Evolutionary conservation across 2,113 vertebrate genomes (phyloP).

Genomic region (Dinomys branickii): DNA sequence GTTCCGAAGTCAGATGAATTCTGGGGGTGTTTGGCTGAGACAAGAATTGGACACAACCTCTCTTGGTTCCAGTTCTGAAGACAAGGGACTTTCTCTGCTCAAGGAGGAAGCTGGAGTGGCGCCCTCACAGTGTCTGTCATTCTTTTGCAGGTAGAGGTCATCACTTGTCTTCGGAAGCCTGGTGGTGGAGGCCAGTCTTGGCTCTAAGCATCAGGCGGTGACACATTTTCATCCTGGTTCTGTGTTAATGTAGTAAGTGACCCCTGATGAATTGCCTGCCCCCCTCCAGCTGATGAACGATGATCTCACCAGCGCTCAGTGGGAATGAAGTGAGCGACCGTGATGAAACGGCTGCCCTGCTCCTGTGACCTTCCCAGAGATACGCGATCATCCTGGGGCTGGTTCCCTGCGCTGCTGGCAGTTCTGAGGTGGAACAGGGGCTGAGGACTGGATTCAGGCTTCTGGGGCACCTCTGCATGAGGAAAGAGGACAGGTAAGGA

Average conservation of each 20-base stretch:
- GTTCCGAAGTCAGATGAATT: not conserved
- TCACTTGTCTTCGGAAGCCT: not conserved
- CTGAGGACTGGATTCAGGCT: not conserved
- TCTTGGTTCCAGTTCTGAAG: not conserved
- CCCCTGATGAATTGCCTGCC: not conserved
- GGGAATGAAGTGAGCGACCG: not conserved
- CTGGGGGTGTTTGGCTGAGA: no score
- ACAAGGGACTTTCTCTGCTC: not conserved
- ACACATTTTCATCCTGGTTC: not conserved
- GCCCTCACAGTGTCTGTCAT: not conserved
- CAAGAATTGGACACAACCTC: not conserved
- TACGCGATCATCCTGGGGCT: fast-evolving
- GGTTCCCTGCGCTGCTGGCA: not conserved
- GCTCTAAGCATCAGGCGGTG: not conserved
- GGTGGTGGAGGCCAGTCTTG: not conserved
- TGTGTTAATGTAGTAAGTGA: not conserved
- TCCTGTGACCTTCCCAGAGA: fast-evolving
- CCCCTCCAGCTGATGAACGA: not conserved
- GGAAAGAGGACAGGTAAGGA: not conserved
- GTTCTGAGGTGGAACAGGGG: not conserved
- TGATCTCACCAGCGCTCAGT: not conserved
- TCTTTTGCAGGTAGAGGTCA: not conserved
- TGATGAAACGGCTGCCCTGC: fast-evolving
- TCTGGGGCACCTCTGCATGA: not conserved
- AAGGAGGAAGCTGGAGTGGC: not conserved